Percentiles rank a stretch among this genome's conserved stretches.
Evolutionary conservation across 2,888 invertebrate species (phyloP).

Genomic region (Hydraecia micacea): DNA sequence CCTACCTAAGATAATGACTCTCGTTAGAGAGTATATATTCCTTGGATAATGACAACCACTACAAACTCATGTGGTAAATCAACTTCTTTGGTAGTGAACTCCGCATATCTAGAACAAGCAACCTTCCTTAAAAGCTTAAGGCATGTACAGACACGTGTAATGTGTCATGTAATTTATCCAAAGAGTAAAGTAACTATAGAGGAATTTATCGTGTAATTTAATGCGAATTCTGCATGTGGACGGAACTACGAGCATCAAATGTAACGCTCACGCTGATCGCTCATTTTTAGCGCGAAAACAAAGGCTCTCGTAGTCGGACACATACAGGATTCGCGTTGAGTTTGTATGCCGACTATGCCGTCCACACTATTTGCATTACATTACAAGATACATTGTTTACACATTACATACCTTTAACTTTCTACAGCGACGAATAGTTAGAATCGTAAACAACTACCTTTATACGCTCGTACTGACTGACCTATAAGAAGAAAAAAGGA

Average conservation of each 20-base stretch:
- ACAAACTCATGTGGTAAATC: too few species aligned
- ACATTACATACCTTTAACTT: background rate
- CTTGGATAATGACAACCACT: background rate
- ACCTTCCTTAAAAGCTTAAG: too few species aligned
- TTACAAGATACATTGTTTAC: background rate
- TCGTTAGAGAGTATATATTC: too few species aligned
- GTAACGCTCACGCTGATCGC: too few species aligned
- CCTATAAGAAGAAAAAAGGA: background rate
- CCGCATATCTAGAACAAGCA: background rate
- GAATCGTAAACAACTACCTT: too few species aligned
- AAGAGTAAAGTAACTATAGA: too few species aligned
- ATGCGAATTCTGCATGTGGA: background rate
- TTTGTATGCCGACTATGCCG: background rate
- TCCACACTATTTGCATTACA: background rate
- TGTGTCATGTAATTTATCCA: background rate
- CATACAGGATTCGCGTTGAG: background rate
- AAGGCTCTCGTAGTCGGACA: background rate
- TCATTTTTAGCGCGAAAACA: background rate
- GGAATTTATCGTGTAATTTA: background rate
- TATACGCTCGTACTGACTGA: too few species aligned
- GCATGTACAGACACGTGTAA: background rate
- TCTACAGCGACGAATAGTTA: background rate
- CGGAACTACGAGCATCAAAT: too few species aligned
- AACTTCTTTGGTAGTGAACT: background rate
- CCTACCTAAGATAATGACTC: too few species aligned